Evolutionary conservation across 2,797 vertebrate species (phyloP).

Genomic region (Gallinago solitaria): DNA sequence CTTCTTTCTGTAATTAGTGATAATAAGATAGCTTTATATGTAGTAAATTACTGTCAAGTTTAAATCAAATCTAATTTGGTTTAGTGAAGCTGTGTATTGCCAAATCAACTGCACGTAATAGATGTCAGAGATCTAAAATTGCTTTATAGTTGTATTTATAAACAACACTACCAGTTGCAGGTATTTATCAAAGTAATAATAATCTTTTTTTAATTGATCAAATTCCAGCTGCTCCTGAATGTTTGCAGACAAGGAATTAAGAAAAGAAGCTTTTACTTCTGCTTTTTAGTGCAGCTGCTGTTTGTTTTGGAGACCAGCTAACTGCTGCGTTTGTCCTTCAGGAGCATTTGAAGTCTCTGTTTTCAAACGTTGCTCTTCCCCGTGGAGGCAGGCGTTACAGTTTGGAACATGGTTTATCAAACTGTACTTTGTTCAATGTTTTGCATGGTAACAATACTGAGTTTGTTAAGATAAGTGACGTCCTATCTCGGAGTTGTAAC

Average conservation of each 20-base stretch:
- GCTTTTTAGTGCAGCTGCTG: background rate
- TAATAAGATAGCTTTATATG: constrained; percentile 5
- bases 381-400: background rate
- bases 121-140: background rate
- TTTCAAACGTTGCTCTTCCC: background rate
- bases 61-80: constrained; percentile 12
- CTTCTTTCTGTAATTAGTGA: constrained; percentile 28
- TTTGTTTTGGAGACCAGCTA: background rate
- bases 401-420: background rate
- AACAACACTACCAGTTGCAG: background rate
- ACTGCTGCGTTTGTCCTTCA: background rate
- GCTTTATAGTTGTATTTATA: background rate
- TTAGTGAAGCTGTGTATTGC: background rate
- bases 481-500: background rate
- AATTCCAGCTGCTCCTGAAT: background rate
- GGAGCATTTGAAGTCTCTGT: background rate
- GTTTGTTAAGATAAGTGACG: background rate
- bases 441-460: rapidly evolving
- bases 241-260: background rate
- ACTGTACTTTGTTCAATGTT: background rate
- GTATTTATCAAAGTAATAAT: background rate
- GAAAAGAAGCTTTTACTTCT: background rate
- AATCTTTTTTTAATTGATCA: background rate
- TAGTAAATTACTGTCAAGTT: constrained; percentile 16
- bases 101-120: background rate